Conservation (phyloP, 1,140 invertebrate species). For the Atta cephalotes region DNA sequence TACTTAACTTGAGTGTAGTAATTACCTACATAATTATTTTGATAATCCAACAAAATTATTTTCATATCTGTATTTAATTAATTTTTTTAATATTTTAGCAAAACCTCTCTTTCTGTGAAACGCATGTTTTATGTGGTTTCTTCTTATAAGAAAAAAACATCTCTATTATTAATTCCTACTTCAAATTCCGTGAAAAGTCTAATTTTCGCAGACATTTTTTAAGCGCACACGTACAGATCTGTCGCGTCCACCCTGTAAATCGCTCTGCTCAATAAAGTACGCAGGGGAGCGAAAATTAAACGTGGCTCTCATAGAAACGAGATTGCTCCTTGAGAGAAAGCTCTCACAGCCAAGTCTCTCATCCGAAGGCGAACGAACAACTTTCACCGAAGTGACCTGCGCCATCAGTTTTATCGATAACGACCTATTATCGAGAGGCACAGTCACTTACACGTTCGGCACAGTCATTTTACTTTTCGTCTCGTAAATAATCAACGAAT, state of each 20-base stretch:
- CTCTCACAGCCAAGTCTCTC: neutral
- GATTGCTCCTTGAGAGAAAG: conserved; percentile 31
- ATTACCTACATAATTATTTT: too few species aligned
- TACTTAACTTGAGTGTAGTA: too few species aligned
- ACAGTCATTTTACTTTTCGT: conserved; percentile 12
- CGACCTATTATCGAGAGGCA: conserved; percentile 24
- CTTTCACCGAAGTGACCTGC: conserved; percentile 8
- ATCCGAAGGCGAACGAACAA: neutral
- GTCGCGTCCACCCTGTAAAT: neutral
- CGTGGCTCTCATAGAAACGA: conserved; percentile 10
- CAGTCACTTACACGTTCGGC: conserved; percentile 8
- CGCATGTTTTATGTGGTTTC: too few species aligned
- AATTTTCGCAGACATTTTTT: conserved; percentile 29
- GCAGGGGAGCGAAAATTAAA: conserved; percentile 36
- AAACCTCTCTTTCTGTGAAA: too few species aligned
- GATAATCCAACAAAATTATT: too few species aligned
- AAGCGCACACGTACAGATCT: neutral
- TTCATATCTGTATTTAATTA: too few species aligned
- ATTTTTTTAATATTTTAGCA: too few species aligned
- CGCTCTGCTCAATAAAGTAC: neutral
- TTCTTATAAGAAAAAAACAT: neutral
- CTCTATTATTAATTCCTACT: neutral
- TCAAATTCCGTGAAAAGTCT: neutral
- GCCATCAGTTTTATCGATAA: conserved; percentile 28
- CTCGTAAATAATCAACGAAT: conserved; percentile 45